phyloP scores from a whole-genome alignment of 2,797 vertebrate species.

The Diplodus sargus region DNA sequence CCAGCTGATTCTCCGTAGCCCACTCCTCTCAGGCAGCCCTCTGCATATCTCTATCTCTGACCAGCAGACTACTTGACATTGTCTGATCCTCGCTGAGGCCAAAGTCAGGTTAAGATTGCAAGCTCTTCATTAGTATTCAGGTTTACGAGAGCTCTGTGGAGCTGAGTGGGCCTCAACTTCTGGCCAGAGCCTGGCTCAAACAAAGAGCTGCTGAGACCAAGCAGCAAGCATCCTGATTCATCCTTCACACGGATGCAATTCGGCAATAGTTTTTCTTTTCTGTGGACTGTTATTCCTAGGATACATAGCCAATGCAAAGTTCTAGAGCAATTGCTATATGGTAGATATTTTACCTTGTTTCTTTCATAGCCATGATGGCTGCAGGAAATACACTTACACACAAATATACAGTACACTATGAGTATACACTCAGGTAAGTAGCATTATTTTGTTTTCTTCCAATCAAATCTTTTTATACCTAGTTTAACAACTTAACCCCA shows the following conservation, averaged over 20 bases:
- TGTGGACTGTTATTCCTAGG: slow-evolving; percentile 12
- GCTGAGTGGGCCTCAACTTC: slow-evolving; percentile 57
- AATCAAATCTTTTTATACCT: neutral
- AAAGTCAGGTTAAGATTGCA: slow-evolving; percentile 68
- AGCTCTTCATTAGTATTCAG: slow-evolving; percentile 70
- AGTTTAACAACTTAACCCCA: neutral
- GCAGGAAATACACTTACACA: neutral
- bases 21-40: slow-evolving; percentile 23
- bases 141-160: slow-evolving; percentile 51
- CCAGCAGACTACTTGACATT: slow-evolving; percentile 60
- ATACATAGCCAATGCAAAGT: neutral
- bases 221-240: slow-evolving; percentile 36
- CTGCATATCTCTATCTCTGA: slow-evolving; percentile 40
- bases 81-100: slow-evolving; percentile 50
- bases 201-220: slow-evolving; percentile 58
- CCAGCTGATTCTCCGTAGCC: slow-evolving; percentile 35
- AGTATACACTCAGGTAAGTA: neutral
- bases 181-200: slow-evolving; percentile 41
- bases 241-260: slow-evolving; percentile 33
- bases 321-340: neutral
- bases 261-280: slow-evolving; percentile 4
- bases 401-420: neutral
- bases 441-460: neutral
- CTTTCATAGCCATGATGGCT: neutral
- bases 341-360: neutral